phyloP scores from a whole-genome alignment of 2,797 vertebrate genomes.

The Sebastes itinus region DNA sequence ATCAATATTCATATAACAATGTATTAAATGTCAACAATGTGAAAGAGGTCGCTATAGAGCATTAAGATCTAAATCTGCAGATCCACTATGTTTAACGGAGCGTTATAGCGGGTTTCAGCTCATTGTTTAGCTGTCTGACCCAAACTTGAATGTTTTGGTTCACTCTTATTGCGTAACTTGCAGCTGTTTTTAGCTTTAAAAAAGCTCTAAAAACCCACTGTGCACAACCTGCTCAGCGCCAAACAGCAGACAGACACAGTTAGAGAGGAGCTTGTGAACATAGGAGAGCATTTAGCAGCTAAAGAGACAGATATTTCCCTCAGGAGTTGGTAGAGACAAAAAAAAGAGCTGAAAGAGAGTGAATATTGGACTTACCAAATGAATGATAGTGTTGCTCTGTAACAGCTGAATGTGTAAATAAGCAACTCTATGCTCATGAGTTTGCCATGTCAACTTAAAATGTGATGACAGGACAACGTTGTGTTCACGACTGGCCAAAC shows the following conservation, averaged over 20 bases:
- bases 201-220: background rate
- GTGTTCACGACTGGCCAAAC: background rate
- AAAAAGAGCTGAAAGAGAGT: background rate
- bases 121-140: background rate
- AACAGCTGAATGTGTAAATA: background rate
- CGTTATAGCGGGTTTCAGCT: fast-evolving
- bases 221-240: background rate
- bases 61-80: background rate
- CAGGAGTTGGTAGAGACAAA: background rate
- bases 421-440: background rate
- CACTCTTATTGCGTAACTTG: too few relatives aligned
- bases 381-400: background rate
- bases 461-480: background rate
- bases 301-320: background rate
- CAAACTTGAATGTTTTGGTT: too few relatives aligned
- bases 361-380: background rate
- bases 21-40: background rate
- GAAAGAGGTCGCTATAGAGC: background rate
- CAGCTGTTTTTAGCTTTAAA: background rate
- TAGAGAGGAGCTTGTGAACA: background rate
- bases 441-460: background rate
- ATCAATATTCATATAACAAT: background rate
- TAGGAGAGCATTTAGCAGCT: background rate
- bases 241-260: background rate
- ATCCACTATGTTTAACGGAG: background rate